These are phyloP conservation scores for Acanthurus tractus DNA, from an alignment of 2,797 vertebrate species.

Conservation along the genomic window DNA sequence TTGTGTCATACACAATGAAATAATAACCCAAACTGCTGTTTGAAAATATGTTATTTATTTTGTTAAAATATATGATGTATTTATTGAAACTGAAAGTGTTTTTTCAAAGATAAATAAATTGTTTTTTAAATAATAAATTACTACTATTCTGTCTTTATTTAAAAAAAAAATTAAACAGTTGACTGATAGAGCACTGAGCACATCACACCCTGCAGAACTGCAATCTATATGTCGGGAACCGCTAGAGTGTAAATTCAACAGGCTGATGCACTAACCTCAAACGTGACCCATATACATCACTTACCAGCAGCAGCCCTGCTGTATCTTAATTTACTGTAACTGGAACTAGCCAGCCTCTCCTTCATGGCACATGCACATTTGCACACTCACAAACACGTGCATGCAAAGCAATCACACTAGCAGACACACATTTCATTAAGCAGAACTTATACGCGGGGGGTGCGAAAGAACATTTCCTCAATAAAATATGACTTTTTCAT, in stretches of 20 bases:
- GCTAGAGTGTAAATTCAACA: conserved; percentile 44
- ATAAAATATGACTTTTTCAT: background rate
- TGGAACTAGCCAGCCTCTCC: conserved; percentile 69
- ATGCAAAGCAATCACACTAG: conserved; percentile 39
- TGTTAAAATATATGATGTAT: conserved; percentile 49
- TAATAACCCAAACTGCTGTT: background rate
- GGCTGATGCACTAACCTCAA: conserved; percentile 78
- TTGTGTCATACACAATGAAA: conserved; percentile 36
- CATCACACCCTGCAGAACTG: conserved; percentile 58
- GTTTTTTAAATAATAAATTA: background rate
- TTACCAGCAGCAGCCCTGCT: conserved; percentile 83
- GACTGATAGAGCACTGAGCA: conserved; percentile 9
- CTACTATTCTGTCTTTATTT: conserved; percentile 13
- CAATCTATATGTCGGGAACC: conserved; percentile 40
- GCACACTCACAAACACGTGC: conserved; percentile 21
- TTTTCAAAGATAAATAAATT: conserved; percentile 52
- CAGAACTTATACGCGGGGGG: conserved; percentile 13
- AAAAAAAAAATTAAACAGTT: background rate
- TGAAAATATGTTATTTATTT: conserved; percentile 43
- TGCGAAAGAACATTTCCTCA: background rate
- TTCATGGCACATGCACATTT: conserved; percentile 51
- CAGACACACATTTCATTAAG: conserved; percentile 20
- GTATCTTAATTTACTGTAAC: conserved; percentile 81
- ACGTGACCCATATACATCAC: conserved; percentile 84
- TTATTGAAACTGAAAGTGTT: conserved; percentile 53